Evolutionary conservation across 1,140 invertebrate genomes (phyloP).

Genomic region (Hycleus cichorii): DNA sequence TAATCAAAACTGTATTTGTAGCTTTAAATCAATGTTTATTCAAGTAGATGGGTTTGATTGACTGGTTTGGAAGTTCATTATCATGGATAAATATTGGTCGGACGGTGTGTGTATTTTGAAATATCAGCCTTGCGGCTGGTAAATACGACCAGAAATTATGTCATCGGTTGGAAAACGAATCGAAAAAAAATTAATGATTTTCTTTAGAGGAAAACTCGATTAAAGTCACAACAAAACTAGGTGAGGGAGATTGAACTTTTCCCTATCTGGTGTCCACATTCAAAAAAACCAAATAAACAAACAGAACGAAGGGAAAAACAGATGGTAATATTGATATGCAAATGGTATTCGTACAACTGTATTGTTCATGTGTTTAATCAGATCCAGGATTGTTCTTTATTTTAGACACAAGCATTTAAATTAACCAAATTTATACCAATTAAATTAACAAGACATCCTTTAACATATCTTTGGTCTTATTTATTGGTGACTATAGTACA

Average conservation of each 20-base stretch:
- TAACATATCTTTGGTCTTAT: slow-evolving; percentile 11
- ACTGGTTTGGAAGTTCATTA: slow-evolving; percentile 17
- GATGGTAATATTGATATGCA: slow-evolving; percentile 4
- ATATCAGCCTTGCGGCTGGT: not conserved
- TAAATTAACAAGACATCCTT: slow-evolving; percentile 20
- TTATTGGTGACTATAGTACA: slow-evolving; percentile 6
- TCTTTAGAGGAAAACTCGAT: too few species aligned
- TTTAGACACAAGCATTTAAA: slow-evolving; percentile 19
- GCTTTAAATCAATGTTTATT: slow-evolving; percentile 21
- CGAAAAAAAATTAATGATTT: too few species aligned
- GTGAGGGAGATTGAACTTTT: too few species aligned
- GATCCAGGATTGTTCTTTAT: slow-evolving; percentile 14
- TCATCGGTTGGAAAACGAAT: too few species aligned
- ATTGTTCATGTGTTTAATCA: slow-evolving; percentile 16
- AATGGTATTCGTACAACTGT: slow-evolving; percentile 6
- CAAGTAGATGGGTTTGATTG: slow-evolving; percentile 19
- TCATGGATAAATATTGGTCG: slow-evolving; percentile 19
- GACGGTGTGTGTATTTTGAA: not conserved
- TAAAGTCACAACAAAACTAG: too few species aligned
- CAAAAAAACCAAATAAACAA: too few species aligned
- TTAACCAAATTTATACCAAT: slow-evolving; percentile 21
- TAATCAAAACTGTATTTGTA: slow-evolving; percentile 20
- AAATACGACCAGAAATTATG: too few species aligned
- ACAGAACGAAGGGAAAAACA: too few species aligned
- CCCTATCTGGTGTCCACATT: too few species aligned